Base-by-base conservation (phyloP, 2,888 invertebrate species). In the Seira ritae region DNA sequence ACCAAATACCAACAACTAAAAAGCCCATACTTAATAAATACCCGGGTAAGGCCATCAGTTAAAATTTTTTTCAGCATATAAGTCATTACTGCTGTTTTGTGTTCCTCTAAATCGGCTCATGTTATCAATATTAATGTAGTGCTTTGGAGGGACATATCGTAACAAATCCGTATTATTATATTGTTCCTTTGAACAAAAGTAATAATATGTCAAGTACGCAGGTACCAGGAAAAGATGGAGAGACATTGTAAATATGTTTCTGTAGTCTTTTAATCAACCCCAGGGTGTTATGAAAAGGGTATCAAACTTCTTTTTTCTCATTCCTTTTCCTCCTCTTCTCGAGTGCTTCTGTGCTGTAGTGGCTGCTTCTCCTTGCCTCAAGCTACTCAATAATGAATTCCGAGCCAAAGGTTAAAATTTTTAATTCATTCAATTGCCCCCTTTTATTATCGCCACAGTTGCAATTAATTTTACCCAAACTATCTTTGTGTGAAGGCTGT, bases 361-460 rank as follows among this genome's bases (percentile, higher is more conserved):
- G 8, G 31, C 50, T 62, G 62, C 37, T 60, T 72, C n/a, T 46
- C 50, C 19, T 82, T 46, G 82, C 82, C 82, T 69, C 67, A 37
- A 82, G 82, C 82, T 55, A 82, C 77, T 82, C 68, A 85, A 85
- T 85, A 82, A 85, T 82, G 82, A 80, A 85, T 85, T 83, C 85
- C 65, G 77, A 80, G 82, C 83, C 73, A 82, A 82, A 83, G 83
- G 85, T 85, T 85, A 83, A 85, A 85, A 85, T 85, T 85, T 85
- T 85, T 85, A 85, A 85, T 85, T 85, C 85, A 82, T 76, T 81
- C 81, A 76, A 81, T 77, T 82, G 82, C 82, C 70, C 81, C 76
- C 82, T 85, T 85, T 83, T 83, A 85, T 85, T 85, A 85, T 80
- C 85, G 76, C 83, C 79, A 78, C 84, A 80, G 83, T 77, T 80